Evolutionary conservation across 2,797 vertebrate genomes (phyloP).

Genomic region (Echeneis naucrates): DNA sequence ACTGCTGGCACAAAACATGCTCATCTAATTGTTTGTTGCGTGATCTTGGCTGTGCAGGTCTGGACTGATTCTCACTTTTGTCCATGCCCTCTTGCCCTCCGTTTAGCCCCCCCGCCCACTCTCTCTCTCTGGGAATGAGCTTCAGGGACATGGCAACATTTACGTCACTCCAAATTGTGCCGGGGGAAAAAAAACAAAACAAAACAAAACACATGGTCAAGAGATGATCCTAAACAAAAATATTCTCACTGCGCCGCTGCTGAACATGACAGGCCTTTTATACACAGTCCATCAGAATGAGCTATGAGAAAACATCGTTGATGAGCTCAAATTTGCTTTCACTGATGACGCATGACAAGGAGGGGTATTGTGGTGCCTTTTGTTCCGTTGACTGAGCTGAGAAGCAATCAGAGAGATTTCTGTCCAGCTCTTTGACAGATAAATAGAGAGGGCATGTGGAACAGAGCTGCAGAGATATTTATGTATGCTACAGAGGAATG

Average conservation of each 20-base stretch:
- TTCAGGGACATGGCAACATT: slow-evolving; percentile 14
- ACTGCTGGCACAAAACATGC: slow-evolving; percentile 49
- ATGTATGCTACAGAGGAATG: slow-evolving; percentile 69
- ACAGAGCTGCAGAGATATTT: slow-evolving; percentile 71
- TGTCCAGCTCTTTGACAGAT: slow-evolving; percentile 47
- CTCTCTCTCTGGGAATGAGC: slow-evolving; percentile 11
- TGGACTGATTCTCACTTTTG: slow-evolving; percentile 56
- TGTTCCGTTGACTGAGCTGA: slow-evolving; percentile 57
- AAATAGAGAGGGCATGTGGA: slow-evolving; percentile 52
- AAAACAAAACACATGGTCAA: slow-evolving; percentile 4
- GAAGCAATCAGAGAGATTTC: slow-evolving; percentile 59
- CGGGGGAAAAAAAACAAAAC: too few species aligned
- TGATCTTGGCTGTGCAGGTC: slow-evolving; percentile 65
- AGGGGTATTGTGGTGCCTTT: slow-evolving; percentile 44
- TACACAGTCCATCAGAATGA: slow-evolving; percentile 28
- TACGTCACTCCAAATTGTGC: neutral
- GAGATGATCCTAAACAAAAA: slow-evolving; percentile 24
- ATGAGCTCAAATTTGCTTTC: slow-evolving; percentile 45
- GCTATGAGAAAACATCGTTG: slow-evolving; percentile 48
- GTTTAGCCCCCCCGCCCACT: slow-evolving; percentile 18
- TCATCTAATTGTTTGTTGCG: slow-evolving; percentile 74
- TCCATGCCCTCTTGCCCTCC: slow-evolving; percentile 20
- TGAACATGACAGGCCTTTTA: slow-evolving; percentile 35
- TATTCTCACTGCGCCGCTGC: neutral
- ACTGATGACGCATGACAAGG: slow-evolving; percentile 54